Evolutionary conservation across 2,888 invertebrate species (phyloP), one percentile per base, ranked within the genome.

Genomic region (Nomada fucata): DNA sequence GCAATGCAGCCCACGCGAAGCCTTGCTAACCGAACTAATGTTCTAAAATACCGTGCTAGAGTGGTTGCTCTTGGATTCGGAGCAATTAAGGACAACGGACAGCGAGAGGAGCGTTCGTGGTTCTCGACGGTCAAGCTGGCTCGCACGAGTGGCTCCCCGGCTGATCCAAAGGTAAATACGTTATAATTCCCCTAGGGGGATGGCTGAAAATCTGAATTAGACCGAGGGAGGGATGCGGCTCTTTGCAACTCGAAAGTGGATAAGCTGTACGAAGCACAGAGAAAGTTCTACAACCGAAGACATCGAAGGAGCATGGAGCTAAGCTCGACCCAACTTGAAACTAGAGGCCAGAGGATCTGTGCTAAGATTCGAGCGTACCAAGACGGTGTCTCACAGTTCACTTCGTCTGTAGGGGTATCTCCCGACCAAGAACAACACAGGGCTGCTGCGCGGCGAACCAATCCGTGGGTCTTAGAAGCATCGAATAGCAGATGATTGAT

Each of bases 61-160:
- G 29, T 20, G 75, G 59, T 59, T 74, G 52, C 74, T 76, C 44
- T 26, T 60, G 52, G 74, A 65, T 77, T 52, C 13, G 42, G 52
- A 53, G 64, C 76, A 77, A 77, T 77, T 77, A 77, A 64, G 52
- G 59, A 77, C 74, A 74, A 74, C 74, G 64, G 44, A 59, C 75
- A 65, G 52, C 29, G 23, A 44, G 55, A 29, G 44, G 29, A 29
- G 26, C 29, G 53, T 72, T 71, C 23, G 11, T 23, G 11, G 44
- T 36, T 11, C 23, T 2, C n/a, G 63, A 29, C 18, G 57, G 47
- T 44, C 50, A 9, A 42, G 50, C n/a, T 52, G 18, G 47, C 36
- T 47, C 26, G 65, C 20, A 26, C 64, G 55, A 65, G n/a, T 29
- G 55, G 55, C 11, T 42, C 52, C 15, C 4, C 18, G 18, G n/a